Percentiles rank a stretch among this genome's conserved stretches.
Evolutionary conservation across 2,113 vertebrate genomes (phyloP).

Genomic region (Tachycineta bicolor): DNA sequence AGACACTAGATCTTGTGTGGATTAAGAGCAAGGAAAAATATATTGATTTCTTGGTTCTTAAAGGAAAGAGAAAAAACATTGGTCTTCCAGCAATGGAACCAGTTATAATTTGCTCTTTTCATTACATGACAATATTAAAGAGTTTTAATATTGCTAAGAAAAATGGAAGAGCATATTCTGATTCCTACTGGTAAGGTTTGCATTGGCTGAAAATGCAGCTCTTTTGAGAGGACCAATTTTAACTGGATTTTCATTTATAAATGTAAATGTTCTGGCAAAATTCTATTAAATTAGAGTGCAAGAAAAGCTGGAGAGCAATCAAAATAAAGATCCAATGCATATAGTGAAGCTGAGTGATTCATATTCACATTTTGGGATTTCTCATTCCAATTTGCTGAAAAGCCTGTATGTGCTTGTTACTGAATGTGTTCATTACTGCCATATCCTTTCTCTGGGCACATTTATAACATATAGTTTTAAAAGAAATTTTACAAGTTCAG

Average conservation of each 20-base stretch:
- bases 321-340: background rate
- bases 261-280: constrained; percentile 21
- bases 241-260: constrained; percentile 39
- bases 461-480: background rate
- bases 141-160: background rate
- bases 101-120: background rate
- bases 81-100: background rate
- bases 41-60: background rate
- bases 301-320: background rate
- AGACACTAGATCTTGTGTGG: background rate
- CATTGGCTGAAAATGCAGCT: background rate
- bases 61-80: background rate
- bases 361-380: constrained; percentile 22
- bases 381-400: background rate
- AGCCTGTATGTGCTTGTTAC: background rate
- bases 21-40: background rate
- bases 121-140: background rate
- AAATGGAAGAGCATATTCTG: background rate
- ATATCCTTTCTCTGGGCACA: background rate
- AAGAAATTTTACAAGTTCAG: background rate
- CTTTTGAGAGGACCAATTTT: background rate
- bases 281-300: background rate
- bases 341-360: background rate
- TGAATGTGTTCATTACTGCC: background rate
- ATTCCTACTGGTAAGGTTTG: background rate